Conservation (phyloP, 2,797 vertebrate genomes). For the Orientallactaga sibirica region DNA sequence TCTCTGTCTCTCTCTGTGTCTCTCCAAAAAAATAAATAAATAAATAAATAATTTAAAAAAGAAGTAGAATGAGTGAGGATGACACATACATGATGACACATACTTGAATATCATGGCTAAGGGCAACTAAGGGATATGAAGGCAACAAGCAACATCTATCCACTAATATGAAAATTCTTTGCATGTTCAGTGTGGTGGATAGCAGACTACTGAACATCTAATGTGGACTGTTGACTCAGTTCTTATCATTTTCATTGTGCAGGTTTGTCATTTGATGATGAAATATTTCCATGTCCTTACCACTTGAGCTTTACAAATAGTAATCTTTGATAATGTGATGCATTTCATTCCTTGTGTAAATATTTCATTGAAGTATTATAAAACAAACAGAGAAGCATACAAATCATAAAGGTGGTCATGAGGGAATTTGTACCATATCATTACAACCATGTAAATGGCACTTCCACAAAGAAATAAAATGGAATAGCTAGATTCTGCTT, state of each 20-base stretch:
- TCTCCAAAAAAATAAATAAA: too few species aligned
- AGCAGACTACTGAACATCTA: neutral
- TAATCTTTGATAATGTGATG: neutral
- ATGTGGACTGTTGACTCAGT: neutral
- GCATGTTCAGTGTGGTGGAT: neutral
- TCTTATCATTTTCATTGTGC: neutral
- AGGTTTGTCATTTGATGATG: neutral
- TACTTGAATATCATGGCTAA: neutral
- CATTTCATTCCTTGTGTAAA: neutral
- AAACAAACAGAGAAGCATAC: neutral
- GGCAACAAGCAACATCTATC: too few species aligned
- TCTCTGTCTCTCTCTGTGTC: too few species aligned
- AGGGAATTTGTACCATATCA: neutral
- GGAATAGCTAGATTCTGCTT: fast-evolving
- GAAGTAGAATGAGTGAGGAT: neutral
- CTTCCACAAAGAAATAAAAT: neutral
- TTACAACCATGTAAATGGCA: neutral
- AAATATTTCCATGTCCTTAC: neutral
- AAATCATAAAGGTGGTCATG: neutral
- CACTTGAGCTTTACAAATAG: neutral
- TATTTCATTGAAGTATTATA: neutral
- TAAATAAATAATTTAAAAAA: neutral
- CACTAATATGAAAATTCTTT: neutral
- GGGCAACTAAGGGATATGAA: neutral
- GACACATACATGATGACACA: neutral